These are phyloP conservation scores for Lordiphosa collinella DNA, from an alignment of 1,140 invertebrate species.

Conservation along the genomic window DNA sequence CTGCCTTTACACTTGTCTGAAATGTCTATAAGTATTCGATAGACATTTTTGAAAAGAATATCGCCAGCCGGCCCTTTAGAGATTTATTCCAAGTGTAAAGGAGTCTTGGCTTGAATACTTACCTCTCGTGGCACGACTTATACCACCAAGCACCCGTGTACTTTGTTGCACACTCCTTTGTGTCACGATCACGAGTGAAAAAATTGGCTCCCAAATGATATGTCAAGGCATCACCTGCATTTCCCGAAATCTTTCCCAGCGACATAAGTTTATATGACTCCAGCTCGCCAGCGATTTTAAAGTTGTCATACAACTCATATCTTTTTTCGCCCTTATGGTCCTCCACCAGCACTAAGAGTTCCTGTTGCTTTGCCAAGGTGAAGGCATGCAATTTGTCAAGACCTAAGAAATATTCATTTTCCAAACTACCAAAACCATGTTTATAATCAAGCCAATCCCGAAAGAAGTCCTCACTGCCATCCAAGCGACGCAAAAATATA, in stretches of 20 bases:
- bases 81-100: too few relatives aligned
- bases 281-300: conserved; percentile 21
- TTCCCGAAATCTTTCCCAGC: conserved; percentile 21
- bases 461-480: conserved; percentile 83
- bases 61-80: too few relatives aligned
- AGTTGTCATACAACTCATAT: conserved; percentile 23
- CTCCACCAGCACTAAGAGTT: conserved; percentile 82
- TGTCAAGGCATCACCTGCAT: conserved; percentile 31
- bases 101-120: too few relatives aligned
- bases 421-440: conserved; percentile 83
- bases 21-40: too few relatives aligned
- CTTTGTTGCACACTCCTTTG: conserved; percentile 12
- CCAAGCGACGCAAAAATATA: conserved; percentile 82
- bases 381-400: conserved; percentile 82
- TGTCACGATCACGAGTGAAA: conserved; percentile 30
- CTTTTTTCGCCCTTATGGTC: conserved; percentile 18
- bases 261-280: conserved; percentile 12
- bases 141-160: conserved; percentile 43
- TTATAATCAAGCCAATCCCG: conserved; percentile 83
- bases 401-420: conserved; percentile 83
- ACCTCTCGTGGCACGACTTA: conserved; percentile 36
- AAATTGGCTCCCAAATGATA: conserved; percentile 39
- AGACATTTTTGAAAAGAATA: too few relatives aligned
- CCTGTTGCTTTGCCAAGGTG: conserved; percentile 81
- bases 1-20: too few relatives aligned